These are phyloP conservation scores for Ammodytes marinus DNA, from an alignment of 2,113 vertebrate genomes.

Conservation along the genomic window DNA sequence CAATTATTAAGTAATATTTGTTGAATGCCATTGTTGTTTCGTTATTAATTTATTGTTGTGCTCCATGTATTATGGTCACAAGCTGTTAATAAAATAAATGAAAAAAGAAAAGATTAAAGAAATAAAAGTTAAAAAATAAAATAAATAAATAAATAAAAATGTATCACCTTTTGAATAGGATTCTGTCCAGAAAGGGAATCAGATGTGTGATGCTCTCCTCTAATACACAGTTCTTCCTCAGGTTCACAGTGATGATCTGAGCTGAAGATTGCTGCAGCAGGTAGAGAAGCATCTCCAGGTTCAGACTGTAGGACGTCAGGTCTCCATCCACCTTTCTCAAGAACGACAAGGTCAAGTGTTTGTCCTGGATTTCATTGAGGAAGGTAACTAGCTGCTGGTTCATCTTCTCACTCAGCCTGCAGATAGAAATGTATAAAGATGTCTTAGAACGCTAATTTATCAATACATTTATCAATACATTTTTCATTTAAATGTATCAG, in stretches of 20 bases:
- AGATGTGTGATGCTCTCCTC: constrained; percentile 22
- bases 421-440: not conserved
- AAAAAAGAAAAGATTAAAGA: no score
- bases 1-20: no score
- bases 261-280: constrained; percentile 24
- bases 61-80: no score
- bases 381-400: constrained; percentile 7
- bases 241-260: constrained; percentile 41
- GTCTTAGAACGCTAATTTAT: not conserved
- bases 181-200: constrained; percentile 48
- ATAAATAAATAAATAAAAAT: no score
- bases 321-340: constrained; percentile 39
- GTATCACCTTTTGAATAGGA: constrained; percentile 26
- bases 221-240: constrained; percentile 37
- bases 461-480: no score
- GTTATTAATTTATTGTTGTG: no score
- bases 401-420: constrained; percentile 16
- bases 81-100: no score
- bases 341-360: constrained; percentile 14
- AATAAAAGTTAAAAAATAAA: no score
- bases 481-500: fast-evolving
- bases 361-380: constrained; percentile 32
- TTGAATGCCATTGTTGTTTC: no score
- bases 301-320: constrained; percentile 41
- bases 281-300: constrained; percentile 47